These are phyloP conservation scores for Antidorcas marsupialis DNA, from an alignment of 2,113 vertebrate species.

Conservation along the genomic window DNA sequence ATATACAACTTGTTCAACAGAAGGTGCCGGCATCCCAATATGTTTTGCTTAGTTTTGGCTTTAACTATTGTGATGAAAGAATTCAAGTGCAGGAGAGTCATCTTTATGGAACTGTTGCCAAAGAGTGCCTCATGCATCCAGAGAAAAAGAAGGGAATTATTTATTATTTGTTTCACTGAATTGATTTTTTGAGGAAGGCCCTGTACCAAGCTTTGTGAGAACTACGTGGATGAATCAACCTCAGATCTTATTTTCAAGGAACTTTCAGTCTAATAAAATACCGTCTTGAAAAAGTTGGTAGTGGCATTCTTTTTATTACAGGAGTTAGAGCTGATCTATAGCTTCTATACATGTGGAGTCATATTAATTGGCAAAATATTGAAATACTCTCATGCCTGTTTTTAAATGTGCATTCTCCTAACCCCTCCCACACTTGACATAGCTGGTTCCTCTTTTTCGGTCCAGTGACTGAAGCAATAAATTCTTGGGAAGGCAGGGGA, in stretches of 20 bases:
- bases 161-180: neutral
- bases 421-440: neutral
- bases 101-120: constrained; percentile 69
- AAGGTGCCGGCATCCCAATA: constrained; percentile 79
- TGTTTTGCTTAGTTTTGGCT: constrained; percentile 79
- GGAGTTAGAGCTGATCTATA: neutral
- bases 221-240: neutral
- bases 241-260: neutral
- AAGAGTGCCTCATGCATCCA: constrained; percentile 50
- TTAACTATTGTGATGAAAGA: constrained; percentile 80
- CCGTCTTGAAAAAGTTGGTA: neutral
- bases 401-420: neutral
- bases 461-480: neutral
- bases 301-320: neutral
- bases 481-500: neutral
- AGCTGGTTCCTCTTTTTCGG: neutral
- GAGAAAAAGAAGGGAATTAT: constrained; percentile 52
- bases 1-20: constrained; percentile 75
- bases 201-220: neutral
- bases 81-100: constrained; percentile 65
- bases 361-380: neutral
- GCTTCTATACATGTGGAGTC: neutral
- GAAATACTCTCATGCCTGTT: neutral
- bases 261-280: neutral
- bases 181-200: neutral